phyloP scores from a whole-genome alignment of 2,113 vertebrate species.

The Callocephalon fimbriatum region DNA sequence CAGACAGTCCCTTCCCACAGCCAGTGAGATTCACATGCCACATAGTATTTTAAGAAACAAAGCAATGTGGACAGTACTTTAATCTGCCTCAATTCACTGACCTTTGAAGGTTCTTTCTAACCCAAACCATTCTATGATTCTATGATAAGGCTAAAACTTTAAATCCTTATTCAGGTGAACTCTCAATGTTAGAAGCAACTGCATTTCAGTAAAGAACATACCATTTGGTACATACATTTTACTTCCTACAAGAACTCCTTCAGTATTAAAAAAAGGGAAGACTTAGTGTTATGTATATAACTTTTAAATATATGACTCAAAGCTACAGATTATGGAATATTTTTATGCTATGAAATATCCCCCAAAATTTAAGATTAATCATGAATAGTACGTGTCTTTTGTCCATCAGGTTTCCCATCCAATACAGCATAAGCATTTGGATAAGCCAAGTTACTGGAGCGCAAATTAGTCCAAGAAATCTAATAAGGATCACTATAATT shows the following conservation, averaged over 20 bases:
- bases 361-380: background rate
- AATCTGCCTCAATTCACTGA: background rate
- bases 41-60: background rate
- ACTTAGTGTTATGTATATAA: background rate
- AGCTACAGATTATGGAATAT: background rate
- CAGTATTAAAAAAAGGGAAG: background rate
- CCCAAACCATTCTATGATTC: background rate
- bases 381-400: background rate
- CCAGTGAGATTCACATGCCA: background rate
- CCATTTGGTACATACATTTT: background rate
- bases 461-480: background rate
- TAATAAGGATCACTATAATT: background rate
- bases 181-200: background rate
- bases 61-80: background rate
- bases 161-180: background rate
- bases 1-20: accelerated
- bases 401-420: background rate
- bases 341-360: background rate
- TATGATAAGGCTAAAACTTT: background rate
- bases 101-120: background rate
- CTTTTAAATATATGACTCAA: background rate
- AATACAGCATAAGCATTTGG: background rate
- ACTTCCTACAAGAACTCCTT: background rate
- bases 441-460: background rate
- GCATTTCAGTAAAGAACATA: background rate